Base-by-base conservation (phyloP, 2,888 invertebrate species). In the Drosophila atripex region DNA sequence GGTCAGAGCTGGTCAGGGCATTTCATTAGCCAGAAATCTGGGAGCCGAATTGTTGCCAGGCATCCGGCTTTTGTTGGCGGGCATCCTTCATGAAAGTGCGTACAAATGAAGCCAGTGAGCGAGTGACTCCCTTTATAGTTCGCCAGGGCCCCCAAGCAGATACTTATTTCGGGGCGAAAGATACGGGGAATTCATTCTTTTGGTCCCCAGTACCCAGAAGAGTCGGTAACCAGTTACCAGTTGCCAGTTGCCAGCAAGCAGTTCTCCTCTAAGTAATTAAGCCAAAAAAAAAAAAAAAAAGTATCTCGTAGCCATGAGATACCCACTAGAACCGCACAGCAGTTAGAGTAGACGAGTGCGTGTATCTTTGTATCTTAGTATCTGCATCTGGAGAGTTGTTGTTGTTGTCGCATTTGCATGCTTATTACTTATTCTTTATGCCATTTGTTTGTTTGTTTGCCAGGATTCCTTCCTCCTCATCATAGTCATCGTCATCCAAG, bases 361-460 rank as follows among this genome's bases (percentile, higher is more conserved):
- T 18, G 43, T 43, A 43, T 43, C 54, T 54, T 49, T 54, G 46
- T 71, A 66, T 43, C 54, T 54, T 49, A 47, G 46, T 71, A 66
- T 56, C 52, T 58, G 68, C 71, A 70, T 46, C 70, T 64, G 46
- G 60, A 58, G 65, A 43, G 56, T 63, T 51, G 38, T 51, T 66
- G 12, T 18, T 18, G 18, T 18, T 18, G 18, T 1, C 71, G 53
- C 76, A 72, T 76, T 78, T 78, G 69, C 61, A 76, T 73, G 77
- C 77, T 79, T 65, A 76, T 76, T 78, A 69, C 69, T 58, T 76
- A 78, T 76, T 75, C 78, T 75, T 61, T 77, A 61, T 77, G 78
- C 63, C 53, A 32, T 70, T 70, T 60, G 51, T 49, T 63, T 51
- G 60, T 71, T 71, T 52, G 53, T 25, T 57, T 43, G 41, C 18